Conservation (phyloP, 2,888 invertebrate genomes). For the Ophioninae sp. region DNA sequence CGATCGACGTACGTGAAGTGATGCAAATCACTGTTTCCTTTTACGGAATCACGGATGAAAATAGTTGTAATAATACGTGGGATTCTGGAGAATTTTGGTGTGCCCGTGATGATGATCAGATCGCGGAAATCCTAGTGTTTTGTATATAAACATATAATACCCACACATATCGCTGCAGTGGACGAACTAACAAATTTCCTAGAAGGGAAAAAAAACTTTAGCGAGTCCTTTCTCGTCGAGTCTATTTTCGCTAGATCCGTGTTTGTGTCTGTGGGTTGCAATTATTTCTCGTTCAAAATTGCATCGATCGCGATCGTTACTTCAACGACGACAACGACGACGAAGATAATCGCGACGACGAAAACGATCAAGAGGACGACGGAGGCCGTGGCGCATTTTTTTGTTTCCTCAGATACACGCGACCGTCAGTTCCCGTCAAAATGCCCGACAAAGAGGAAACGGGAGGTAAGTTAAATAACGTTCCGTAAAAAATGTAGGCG, state of each 20-base stretch:
- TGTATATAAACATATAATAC: constrained; percentile 16
- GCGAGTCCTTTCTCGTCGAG: constrained; percentile 10
- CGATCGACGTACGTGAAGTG: not conserved
- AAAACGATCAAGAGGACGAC: constrained; percentile 25
- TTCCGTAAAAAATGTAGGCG: constrained; percentile 24
- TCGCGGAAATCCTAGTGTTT: constrained; percentile 13
- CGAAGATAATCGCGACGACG: not conserved
- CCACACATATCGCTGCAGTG: constrained; percentile 4
- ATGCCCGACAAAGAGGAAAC: constrained; percentile 55
- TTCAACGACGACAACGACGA: constrained; percentile 32
- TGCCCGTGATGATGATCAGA: not conserved
- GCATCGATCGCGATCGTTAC: constrained; percentile 47
- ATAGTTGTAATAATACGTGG: not conserved
- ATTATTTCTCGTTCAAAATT: not conserved
- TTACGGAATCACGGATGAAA: constrained; percentile 13
- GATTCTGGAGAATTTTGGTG: constrained; percentile 41
- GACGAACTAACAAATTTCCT: constrained; percentile 18
- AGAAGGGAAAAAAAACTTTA: constrained; percentile 11
- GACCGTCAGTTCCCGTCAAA: constrained; percentile 28
- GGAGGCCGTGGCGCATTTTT: constrained; percentile 25
- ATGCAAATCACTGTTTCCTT: constrained; percentile 9
- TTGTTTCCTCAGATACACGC: constrained; percentile 34
- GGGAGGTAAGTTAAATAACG: constrained; percentile 32
- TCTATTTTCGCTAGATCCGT: constrained; percentile 47
- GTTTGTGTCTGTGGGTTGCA: not conserved